Base-by-base conservation (phyloP, 2,113 vertebrate genomes). In the Lampris incognitus region DNA sequence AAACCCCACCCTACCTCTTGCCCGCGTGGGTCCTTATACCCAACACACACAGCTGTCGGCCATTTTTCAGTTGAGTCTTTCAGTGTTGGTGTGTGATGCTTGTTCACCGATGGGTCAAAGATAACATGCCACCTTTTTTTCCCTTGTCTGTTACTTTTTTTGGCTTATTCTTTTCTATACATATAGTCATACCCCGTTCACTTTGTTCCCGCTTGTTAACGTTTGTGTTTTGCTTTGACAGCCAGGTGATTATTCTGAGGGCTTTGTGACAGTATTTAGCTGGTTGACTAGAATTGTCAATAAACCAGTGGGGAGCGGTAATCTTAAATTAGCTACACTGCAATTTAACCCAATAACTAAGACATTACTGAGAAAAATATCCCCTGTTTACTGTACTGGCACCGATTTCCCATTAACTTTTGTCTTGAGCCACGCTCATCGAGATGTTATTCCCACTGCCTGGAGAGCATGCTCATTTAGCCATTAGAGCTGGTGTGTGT, bases 81-180 rank as follows among this genome's bases (percentile, higher is more conserved):
- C 46, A n/a, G 38, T 84, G 68, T 79, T 82, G 58, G 81, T 88
- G 61, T 84, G 67, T 87, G 49, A 74, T 84, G 83, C 82, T 86
- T 92, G 84, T 72, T 91, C 81, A 87, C 82, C 65, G 69, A 55
- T 79, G 56, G 87, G 72, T 54, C 76, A 75, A 40, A 75, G 66
- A 80, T 42, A 84, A 86, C 67, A 66, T 42, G 8, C 63, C 83
- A 83, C 80, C 51, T 72, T 63, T 71, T 80, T 62, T 48, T 69
- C n/a, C 58, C 44, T 62, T 61, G 59, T 85, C 62, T 88, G 72
- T 85, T 66, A 38, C 67, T 72, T 76, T 50, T 44, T 48, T 81
- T 63, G 24, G 37, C 73, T 70, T 44, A 8, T 58, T 68, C 42
- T 38, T 54, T 73, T 39, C 40, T 54, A 49, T 72, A 78, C 42